These are phyloP conservation scores for Scaptomyza flava DNA, from an alignment of 2,888 invertebrate genomes.

Conservation along the genomic window DNA sequence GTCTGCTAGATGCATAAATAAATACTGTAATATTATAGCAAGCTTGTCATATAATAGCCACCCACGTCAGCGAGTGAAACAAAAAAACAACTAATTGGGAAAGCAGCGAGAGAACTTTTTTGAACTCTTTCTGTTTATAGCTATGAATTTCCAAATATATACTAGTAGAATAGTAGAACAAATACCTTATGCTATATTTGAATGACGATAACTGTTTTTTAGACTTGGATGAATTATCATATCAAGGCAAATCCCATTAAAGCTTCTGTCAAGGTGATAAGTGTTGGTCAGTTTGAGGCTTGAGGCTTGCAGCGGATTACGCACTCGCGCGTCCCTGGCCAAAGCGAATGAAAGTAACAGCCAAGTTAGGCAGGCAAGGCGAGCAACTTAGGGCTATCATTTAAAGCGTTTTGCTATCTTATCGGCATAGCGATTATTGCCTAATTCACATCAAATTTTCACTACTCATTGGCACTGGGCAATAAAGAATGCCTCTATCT, in stretches of 20 bases:
- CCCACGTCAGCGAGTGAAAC: conserved; percentile 12
- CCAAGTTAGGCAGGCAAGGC: conserved; percentile 2
- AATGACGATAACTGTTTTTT: neutral
- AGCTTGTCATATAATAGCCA: conserved; percentile 45
- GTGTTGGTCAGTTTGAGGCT: conserved; percentile 35
- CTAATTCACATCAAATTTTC: conserved; percentile 61
- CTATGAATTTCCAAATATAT: too few relatives aligned
- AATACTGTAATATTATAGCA: conserved; percentile 47
- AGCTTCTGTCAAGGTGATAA: conserved; percentile 35
- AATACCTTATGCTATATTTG: neutral
- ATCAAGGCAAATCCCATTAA: conserved; percentile 17
- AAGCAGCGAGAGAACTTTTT: neutral
- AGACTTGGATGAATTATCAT: conserved; percentile 40
- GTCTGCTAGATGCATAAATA: conserved; percentile 22
- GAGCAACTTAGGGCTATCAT: conserved; percentile 10
- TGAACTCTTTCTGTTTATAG: too few relatives aligned
- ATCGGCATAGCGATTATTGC: conserved; percentile 68
- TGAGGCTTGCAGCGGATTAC: conserved; percentile 24
- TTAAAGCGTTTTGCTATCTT: conserved; percentile 53
- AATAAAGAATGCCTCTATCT: conserved; percentile 55
- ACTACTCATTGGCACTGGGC: conserved; percentile 47
- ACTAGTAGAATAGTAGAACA: too few relatives aligned
- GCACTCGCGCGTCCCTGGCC: conserved; percentile 6
- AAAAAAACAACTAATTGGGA: neutral
- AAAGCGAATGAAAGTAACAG: conserved; percentile 8